These are phyloP conservation scores for Scomber colias DNA, from an alignment of 2,113 vertebrate species.

Conservation along the genomic window DNA sequence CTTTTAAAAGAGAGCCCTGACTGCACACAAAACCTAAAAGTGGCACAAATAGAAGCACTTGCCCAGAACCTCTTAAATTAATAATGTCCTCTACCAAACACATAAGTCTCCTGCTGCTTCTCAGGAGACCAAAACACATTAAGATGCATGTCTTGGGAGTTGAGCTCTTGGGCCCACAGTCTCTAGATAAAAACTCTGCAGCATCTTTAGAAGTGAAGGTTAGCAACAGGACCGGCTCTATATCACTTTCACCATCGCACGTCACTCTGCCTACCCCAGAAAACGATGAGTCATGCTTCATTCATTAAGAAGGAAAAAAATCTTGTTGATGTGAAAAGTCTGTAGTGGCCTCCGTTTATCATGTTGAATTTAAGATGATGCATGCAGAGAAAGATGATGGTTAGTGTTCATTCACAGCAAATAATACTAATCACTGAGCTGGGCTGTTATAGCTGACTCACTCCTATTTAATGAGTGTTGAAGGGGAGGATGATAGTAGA, in stretches of 20 bases:
- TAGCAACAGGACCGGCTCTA: constrained; percentile 33
- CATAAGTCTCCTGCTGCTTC: constrained; percentile 30
- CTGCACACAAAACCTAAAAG: constrained; percentile 48
- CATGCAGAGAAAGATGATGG: not conserved
- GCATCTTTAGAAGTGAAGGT: constrained; percentile 45
- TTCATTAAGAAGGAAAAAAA: constrained; percentile 5
- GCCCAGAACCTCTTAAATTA: constrained; percentile 63
- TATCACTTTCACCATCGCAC: constrained; percentile 47
- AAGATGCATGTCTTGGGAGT: constrained; percentile 38
- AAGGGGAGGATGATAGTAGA: constrained; percentile 15
- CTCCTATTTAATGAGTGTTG: constrained; percentile 23
- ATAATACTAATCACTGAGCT: not conserved
- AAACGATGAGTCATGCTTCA: constrained; percentile 62
- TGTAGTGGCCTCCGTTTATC: constrained; percentile 9
- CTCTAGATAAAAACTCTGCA: constrained; percentile 47
- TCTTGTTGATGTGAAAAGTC: not conserved
- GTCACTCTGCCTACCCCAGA: constrained; percentile 12
- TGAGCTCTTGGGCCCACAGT: constrained; percentile 14
- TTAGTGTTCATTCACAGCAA: not conserved
- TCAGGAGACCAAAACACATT: constrained; percentile 41
- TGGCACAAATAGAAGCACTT: constrained; percentile 64
- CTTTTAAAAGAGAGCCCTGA: constrained; percentile 29
- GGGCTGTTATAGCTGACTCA: constrained; percentile 35
- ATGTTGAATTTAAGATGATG: not conserved
- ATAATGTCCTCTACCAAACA: constrained; percentile 54